Base-by-base conservation (phyloP, 2,797 vertebrate genomes). In the Coregonus ussuriensis region DNA sequence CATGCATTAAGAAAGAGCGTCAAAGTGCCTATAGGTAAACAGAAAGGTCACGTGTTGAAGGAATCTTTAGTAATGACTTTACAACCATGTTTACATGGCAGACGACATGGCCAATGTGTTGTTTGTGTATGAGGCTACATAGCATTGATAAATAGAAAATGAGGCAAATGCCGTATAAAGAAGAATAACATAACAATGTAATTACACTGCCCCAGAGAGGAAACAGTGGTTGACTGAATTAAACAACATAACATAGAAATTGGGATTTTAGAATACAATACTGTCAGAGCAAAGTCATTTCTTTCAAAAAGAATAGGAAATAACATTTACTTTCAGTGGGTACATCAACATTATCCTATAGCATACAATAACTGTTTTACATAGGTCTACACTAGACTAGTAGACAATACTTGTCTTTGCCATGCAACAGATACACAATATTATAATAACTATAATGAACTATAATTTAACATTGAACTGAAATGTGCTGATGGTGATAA, bases 51-150 rank as follows among this genome's bases (percentile, higher is more conserved):
- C 78, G 84, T 84, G 86, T 90, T 89, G 89, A 92, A 90, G 92
- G 85, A 89, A 87, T 92, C 85, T 91, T 91, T 90, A 89, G 91
- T 93, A 91, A 91, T 74, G 83, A 86, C 88, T 91, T 92, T 88
- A 91, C 89, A 91, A 90, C 85, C 83, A 78, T 80, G 85, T 86
- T 90, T 89, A 92, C 88, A 89, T 31, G 65, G 84, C 85, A 83
- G 86, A 83, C 83, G 85, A 89, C 89, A 88, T 56, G 29, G 52
- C 51, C 52, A 72, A 29, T 71, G 76, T 82, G 83, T 89, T 88
- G 83, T 89, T 88, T 89, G 88, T 91, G 82, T 84, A 87, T 83
- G 88, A 69, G 71, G 21, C 59, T 63, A 63, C 21, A 29, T 62
- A 79, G 75, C 84, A 82, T 82, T 75, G 75, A 74, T 56, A 74